Percentiles rank a stretch among this genome's conserved stretches.
phyloP scores from a whole-genome alignment of 2,797 vertebrate species.

The Myotis planiceps region DNA sequence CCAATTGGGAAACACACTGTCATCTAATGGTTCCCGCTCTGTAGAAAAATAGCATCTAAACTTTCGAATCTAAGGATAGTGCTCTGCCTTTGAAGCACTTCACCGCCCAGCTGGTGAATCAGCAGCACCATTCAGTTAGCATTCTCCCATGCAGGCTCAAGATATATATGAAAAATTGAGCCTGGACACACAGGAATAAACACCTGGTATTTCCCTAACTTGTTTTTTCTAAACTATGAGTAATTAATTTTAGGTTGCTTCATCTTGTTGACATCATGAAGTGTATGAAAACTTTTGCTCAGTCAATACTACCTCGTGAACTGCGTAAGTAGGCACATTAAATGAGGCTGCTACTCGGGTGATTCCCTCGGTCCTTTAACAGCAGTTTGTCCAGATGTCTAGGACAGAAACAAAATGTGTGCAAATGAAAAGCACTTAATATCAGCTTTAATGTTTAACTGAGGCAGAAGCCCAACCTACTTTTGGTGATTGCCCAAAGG shows the following conservation, averaged over 20 bases:
- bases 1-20: not conserved
- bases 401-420: not conserved
- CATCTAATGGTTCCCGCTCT: not conserved
- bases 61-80: not conserved
- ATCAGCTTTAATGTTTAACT: not conserved
- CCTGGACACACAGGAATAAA: not conserved
- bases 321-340: not conserved
- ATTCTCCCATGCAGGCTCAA: too few relatives aligned
- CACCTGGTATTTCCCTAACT: not conserved
- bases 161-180: not conserved
- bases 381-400: not conserved
- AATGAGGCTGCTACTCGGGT: not conserved
- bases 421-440: not conserved
- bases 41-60: not conserved
- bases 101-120: not conserved
- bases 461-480: not conserved
- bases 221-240: not conserved
- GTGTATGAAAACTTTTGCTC: not conserved
- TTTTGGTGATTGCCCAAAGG: not conserved
- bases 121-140: not conserved
- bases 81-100: not conserved
- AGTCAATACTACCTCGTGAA: not conserved
- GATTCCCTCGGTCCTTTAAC: not conserved
- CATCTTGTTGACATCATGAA: not conserved
- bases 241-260: not conserved